Percentiles rank a stretch among this genome's conserved stretches.
Evolutionary conservation across 1,140 invertebrate species (phyloP).

Genomic region (Acromyrmex echinatior): DNA sequence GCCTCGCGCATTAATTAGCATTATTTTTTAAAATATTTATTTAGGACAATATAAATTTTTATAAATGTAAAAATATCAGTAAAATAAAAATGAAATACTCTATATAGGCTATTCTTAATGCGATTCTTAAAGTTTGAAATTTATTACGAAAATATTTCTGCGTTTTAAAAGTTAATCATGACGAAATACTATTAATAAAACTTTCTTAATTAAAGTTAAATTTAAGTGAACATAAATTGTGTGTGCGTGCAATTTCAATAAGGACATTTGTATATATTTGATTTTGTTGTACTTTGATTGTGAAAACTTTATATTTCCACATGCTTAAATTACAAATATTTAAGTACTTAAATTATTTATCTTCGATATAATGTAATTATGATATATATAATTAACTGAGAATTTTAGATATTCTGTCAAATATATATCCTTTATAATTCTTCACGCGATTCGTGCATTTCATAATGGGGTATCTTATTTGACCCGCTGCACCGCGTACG

Average conservation of each 20-base stretch:
- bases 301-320: neutral
- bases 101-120: neutral
- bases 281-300: neutral
- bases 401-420: conserved; percentile 1
- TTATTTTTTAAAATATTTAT: conserved; percentile 37
- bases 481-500: neutral
- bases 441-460: neutral
- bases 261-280: neutral
- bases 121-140: conserved; percentile 2
- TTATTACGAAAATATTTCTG: neutral
- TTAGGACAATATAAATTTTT: neutral
- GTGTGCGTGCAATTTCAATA: neutral
- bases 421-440: conserved; percentile 26
- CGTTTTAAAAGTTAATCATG: neutral
- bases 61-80: neutral
- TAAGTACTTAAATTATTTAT: neutral
- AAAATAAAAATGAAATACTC: neutral
- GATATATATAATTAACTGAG: neutral
- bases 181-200: neutral
- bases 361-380: neutral
- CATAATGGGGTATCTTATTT: conserved; percentile 37
- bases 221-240: neutral
- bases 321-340: neutral
- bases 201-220: neutral
- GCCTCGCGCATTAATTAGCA: neutral